Conservation (phyloP, 2,888 invertebrate species). For the Pandemis cinnamomeana region DNA sequence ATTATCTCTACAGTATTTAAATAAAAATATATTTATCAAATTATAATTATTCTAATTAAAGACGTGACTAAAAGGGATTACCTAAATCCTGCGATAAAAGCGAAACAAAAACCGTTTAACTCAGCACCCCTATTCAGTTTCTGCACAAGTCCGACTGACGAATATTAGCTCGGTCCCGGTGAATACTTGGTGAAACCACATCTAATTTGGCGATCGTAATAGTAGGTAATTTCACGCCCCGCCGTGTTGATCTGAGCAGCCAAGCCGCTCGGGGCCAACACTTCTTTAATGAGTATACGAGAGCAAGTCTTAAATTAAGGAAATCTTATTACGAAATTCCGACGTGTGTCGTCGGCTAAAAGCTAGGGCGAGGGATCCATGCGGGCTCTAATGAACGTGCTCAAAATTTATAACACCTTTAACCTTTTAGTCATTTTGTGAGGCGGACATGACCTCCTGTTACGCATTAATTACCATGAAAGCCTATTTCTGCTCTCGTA, state of each 20-base stretch:
- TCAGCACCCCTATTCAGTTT: conserved; percentile 9
- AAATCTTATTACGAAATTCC: conserved; percentile 83
- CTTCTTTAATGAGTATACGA: conserved; percentile 50
- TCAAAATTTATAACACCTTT: conserved; percentile 80
- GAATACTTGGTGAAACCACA: conserved; percentile 39
- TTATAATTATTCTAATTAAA: background rate
- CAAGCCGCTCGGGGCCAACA: conserved; percentile 39
- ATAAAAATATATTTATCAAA: background rate
- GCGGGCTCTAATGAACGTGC: conserved; percentile 78
- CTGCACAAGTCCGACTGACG: conserved; percentile 18
- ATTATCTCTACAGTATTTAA: background rate
- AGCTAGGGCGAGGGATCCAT: conserved; percentile 67
- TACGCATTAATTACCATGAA: conserved; percentile 31
- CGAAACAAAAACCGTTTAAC: conserved; percentile 17
- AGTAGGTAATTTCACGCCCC: conserved; percentile 42
- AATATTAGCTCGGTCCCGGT: conserved; percentile 21
- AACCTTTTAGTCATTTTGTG: conserved; percentile 74
- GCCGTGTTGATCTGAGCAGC: conserved; percentile 40
- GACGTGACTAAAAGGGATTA: background rate
- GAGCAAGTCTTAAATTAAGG: conserved; percentile 76
- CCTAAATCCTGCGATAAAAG: conserved; percentile 1
- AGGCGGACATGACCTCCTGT: conserved; percentile 64
- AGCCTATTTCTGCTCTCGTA: conserved; percentile 32
- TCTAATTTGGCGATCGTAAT: conserved; percentile 41
- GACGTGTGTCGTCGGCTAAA: conserved; percentile 77